Base-by-base conservation (phyloP, 2,113 vertebrate species). In the Pantherophis guttatus region DNA sequence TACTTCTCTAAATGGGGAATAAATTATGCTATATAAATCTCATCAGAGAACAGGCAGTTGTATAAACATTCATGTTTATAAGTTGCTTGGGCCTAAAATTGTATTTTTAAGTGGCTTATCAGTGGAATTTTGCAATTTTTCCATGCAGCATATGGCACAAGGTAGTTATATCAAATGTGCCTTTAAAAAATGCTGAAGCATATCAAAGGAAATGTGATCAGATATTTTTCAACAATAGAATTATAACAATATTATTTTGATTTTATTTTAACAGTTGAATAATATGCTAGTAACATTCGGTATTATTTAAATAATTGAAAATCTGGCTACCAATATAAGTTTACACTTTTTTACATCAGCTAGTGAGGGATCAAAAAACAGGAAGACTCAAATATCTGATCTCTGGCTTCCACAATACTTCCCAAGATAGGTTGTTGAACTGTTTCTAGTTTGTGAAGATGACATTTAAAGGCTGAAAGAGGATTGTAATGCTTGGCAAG, bases 181-280 rank as follows among this genome's bases (percentile, higher is more conserved):
- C 87, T 96, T 95, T 87, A 88, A 91, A 96, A 96, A 88, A 39
- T 24, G 19, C 85, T 93, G 50, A 91, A 59, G 86, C 90, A 89
- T 95, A 92, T 96, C 93, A 96, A 97, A 93, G 52, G 92, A 95
- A 94, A 75, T 53, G 65, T 85, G 96, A 96, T 91, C 95, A 97
- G 93, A 94, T 93, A 89, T 92, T 85, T 91, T 93, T 96, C 29
- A 93, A 91, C 89, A 94, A 95, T 96, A 93, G 95, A 96, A 96
- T 93, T 50, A 1, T 92, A 13, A 39, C 91, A 88, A 94, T 91
- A 91, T 92, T 93, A 50, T 95, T 96, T 95, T 95, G 94, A 96
- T 95, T 96, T 91, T 23, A 87, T 96, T 95, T 96, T 96, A 97
- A 96, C 96, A 96, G 93, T 94, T 94, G 94, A 93, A 94, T 94